phyloP scores from a whole-genome alignment of 2,888 invertebrate genomes.

The Athalia rosae region DNA sequence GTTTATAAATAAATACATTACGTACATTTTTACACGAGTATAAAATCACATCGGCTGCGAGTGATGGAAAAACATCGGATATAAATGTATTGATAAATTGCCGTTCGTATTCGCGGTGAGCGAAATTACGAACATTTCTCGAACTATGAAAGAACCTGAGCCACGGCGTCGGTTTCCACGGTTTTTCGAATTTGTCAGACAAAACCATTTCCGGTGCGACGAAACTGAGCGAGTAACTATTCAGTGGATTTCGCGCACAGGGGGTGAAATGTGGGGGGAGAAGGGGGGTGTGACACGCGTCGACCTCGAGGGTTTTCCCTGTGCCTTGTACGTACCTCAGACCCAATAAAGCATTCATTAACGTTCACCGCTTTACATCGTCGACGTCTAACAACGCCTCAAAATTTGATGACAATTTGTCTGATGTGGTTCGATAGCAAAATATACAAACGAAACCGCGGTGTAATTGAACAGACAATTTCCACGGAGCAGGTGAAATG shows the following conservation, averaged over 20 bases:
- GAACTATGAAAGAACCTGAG: too few relatives aligned
- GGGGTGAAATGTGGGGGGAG: too few relatives aligned
- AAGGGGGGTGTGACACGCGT: background rate
- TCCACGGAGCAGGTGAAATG: background rate
- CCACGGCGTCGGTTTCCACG: background rate
- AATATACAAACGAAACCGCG: background rate
- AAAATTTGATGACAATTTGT: slow-evolving; percentile 15
- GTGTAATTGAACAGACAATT: too few relatives aligned
- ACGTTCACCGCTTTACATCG: slow-evolving; percentile 9
- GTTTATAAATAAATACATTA: background rate
- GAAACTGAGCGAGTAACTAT: background rate
- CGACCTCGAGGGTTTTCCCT: background rate
- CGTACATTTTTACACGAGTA: slow-evolving; percentile 13
- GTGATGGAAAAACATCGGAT: background rate
- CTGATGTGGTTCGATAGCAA: background rate
- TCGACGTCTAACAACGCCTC: background rate
- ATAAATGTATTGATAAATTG: too few relatives aligned
- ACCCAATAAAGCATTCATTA: slow-evolving; percentile 34
- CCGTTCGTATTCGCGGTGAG: too few relatives aligned
- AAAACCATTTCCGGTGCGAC: background rate
- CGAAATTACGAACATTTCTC: too few relatives aligned
- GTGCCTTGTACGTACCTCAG: background rate
- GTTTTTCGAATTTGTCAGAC: too few relatives aligned
- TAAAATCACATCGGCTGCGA: background rate
- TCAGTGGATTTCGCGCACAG: background rate